Base-by-base conservation (phyloP, 2,888 invertebrate genomes). In the Epinotia demarniana region DNA sequence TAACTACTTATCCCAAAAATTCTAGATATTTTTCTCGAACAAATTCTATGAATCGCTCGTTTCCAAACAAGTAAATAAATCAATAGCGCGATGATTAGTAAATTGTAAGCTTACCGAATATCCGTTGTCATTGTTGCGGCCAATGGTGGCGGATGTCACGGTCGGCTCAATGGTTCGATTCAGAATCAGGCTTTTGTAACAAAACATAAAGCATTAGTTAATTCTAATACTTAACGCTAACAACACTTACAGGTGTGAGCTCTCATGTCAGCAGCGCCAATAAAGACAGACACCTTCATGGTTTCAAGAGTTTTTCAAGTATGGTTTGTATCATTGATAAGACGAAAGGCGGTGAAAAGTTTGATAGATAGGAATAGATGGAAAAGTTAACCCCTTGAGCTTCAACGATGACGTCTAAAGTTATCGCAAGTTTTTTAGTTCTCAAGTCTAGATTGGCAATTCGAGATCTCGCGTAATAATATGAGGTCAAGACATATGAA, bases 21-120 rank as follows among this genome's bases (percentile, higher is more conserved):
- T 53, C 6, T 53, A 16, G 8, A 53, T 0, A 8, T 4, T n/a
- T n/a, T n/a, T 53, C n/a, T 16, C 16, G 5, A 63, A 43, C 18
- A 11, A 1, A 46, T 16, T 23, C 23, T 27, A 27, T 27, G 23
- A 27, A 27, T 27, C 23, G 8, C 39, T 46, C 23, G 16, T 69
- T 58, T 16, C 39, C 12, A 68, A 58, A 43, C 19, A 23, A 49
- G 23, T 39, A 13, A 46, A 18, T 39, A 43, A 64, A 70, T 64
- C 74, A 70, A 70, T 64, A 55, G 64, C 58, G 60, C 58, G 60
- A 75, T 75, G 60, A 75, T 75, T 70, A 70, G 63, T 70, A 23
- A 68, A 64, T 60, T 13, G 57, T 16, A 64, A 23, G 64, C 64
- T 70, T 70, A 64, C 64, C 74, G 70, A 46, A 75, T 39, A 75